Conservation (phyloP, 2,113 vertebrate species). For the Pantherophis guttatus region DNA sequence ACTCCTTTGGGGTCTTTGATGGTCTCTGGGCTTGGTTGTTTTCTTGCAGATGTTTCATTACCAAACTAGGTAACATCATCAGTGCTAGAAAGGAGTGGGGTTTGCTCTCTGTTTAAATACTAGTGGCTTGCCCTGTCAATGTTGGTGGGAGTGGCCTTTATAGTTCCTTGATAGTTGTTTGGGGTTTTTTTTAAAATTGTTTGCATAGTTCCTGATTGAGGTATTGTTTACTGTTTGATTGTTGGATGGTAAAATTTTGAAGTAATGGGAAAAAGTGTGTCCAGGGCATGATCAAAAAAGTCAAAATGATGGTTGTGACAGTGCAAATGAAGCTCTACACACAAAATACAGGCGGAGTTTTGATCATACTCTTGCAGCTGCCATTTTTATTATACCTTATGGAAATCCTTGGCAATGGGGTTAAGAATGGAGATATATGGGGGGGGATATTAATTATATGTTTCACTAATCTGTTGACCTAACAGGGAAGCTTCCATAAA, state of each 20-base stretch:
- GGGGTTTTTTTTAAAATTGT: too few relatives aligned
- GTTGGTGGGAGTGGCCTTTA: too few relatives aligned
- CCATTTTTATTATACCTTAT: background rate
- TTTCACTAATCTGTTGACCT: background rate
- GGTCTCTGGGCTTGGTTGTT: too few relatives aligned
- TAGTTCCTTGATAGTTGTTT: too few relatives aligned
- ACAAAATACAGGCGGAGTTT: background rate
- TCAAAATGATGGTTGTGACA: background rate
- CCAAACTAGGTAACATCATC: too few relatives aligned
- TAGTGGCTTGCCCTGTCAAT: too few relatives aligned
- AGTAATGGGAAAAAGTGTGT: background rate
- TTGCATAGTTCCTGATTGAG: too few relatives aligned
- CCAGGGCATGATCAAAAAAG: background rate
- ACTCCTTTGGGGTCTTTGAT: too few relatives aligned
- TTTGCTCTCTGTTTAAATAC: too few relatives aligned
- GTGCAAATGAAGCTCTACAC: background rate
- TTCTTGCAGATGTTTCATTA: too few relatives aligned
- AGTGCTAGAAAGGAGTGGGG: too few relatives aligned
- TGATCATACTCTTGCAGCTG: background rate
- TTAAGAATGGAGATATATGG: background rate
- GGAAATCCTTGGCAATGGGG: background rate
- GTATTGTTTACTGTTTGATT: too few relatives aligned
- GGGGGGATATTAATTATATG: background rate
- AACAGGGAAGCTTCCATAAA: background rate
- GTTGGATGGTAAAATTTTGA: background rate